Conservation (phyloP, 2,888 invertebrate genomes). For the Mythimna lalbum region DNA sequence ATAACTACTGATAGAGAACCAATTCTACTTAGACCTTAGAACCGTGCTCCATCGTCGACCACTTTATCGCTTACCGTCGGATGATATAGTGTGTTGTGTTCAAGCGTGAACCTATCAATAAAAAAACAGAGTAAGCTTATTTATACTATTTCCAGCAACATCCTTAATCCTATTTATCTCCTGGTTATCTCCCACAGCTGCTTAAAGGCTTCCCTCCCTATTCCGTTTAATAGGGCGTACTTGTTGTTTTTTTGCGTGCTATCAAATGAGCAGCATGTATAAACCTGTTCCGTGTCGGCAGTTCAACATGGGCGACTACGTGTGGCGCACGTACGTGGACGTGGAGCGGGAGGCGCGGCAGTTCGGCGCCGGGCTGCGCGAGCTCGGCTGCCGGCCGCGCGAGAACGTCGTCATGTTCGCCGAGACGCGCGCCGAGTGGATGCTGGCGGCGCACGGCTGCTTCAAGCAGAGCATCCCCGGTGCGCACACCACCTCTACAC, state of each 20-base stretch:
- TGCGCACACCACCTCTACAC: conserved; percentile 67
- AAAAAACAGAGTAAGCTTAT: too few relatives aligned
- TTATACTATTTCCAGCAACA: not conserved
- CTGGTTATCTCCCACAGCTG: not conserved
- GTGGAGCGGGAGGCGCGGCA: conserved; percentile 94
- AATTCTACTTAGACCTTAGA: too few relatives aligned
- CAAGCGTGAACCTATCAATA: too few relatives aligned
- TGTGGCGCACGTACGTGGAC: conserved; percentile 96
- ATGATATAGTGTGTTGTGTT: too few relatives aligned
- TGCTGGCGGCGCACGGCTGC: conserved; percentile 98
- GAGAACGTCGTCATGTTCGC: conserved; percentile 98
- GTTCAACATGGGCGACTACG: conserved; percentile 98
- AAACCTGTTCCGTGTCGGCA: conserved; percentile 78
- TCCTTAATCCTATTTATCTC: not conserved
- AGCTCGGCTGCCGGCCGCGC: conserved; percentile 93
- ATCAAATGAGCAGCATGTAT: too few relatives aligned
- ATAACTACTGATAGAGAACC: too few relatives aligned
- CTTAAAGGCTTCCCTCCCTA: not conserved
- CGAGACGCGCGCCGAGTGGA: conserved; percentile 99
- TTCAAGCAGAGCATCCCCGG: conserved; percentile 98
- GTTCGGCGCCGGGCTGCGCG: conserved; percentile 96
- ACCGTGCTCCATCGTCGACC: too few relatives aligned
- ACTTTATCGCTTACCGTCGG: too few relatives aligned
- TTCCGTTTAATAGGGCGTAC: too few relatives aligned
- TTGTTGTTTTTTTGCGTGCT: too few relatives aligned